These are phyloP conservation scores for Neuroscelio doddi DNA, from an alignment of 2,888 invertebrate species.

Conservation along the genomic window DNA sequence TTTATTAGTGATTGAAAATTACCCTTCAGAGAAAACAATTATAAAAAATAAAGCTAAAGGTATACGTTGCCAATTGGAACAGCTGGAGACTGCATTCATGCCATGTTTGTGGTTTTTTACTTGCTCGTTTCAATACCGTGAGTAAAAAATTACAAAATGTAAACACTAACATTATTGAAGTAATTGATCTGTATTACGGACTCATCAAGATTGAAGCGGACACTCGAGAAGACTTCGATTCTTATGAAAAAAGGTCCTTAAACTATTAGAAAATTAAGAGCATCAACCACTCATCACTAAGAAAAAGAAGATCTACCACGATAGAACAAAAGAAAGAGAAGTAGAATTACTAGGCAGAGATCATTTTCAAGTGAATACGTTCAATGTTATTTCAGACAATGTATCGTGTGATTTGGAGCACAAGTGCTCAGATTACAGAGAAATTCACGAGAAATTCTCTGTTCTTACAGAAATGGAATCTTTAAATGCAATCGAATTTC, in stretches of 20 bases:
- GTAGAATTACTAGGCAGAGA: conserved; percentile 3
- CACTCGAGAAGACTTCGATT: conserved; percentile 13
- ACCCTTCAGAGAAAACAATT: no score
- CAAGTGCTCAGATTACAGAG: background rate
- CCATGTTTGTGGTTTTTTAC: conserved; percentile 20
- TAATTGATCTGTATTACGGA: conserved; percentile 4
- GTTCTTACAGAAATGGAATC: conserved; percentile 4
- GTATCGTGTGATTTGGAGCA: background rate
- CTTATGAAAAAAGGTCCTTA: conserved; percentile 8
- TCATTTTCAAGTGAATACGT: background rate
- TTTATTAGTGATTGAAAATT: no score
- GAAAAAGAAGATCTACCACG: no score
- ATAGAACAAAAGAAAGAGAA: background rate
- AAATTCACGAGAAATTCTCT: conserved; percentile 6
- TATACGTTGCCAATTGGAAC: no score
- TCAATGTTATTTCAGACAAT: conserved; percentile 3
- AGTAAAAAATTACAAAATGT: conserved; percentile 30
- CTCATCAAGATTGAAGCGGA: conserved; percentile 2
- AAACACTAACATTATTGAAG: conserved; percentile 6
- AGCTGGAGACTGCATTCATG: conserved; percentile 34
- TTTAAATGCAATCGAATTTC: background rate
- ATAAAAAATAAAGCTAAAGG: no score
- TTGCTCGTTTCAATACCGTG: conserved; percentile 17
- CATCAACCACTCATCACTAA: no score
- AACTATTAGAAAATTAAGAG: background rate